phyloP scores from a whole-genome alignment of 92 coral and sea anemone genomes.

The Porites cylindrica region DNA sequence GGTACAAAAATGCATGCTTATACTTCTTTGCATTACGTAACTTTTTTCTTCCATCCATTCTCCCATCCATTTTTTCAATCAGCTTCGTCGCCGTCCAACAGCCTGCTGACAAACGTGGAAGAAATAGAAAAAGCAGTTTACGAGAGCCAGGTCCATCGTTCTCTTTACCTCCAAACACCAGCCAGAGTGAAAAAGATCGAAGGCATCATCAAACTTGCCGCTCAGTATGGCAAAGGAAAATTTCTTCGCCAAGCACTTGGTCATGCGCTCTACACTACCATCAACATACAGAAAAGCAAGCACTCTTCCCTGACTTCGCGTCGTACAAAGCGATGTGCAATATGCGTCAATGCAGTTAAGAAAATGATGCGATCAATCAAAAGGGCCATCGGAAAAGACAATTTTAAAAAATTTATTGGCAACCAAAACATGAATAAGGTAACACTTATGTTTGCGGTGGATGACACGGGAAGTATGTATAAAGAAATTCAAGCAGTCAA shows the following conservation, averaged over 20 bases:
- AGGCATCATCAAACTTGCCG: constrained; percentile 51
- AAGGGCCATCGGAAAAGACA: constrained; percentile 9
- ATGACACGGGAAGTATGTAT: constrained; percentile 66
- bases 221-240: constrained; percentile 34
- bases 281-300: constrained; percentile 22
- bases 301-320: constrained; percentile 1
- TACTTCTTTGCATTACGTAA: background rate
- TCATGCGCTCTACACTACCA: constrained; percentile 48
- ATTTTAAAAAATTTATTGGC: constrained; percentile 34
- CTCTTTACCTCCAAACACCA: constrained; percentile 24
- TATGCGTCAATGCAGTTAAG: constrained; percentile 17
- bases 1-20: too few species aligned
- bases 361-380: constrained; percentile 29
- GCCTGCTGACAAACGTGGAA: constrained; percentile 56
- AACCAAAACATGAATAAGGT: background rate
- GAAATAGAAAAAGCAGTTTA: constrained; percentile 68
- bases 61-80: background rate
- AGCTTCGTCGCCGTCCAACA: constrained; percentile 52
- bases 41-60: background rate
- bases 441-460: constrained; percentile 59
- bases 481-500: constrained; percentile 62
- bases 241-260: constrained; percentile 72
- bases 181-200: constrained; percentile 20
- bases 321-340: constrained; percentile 27
- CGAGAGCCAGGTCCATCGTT: constrained; percentile 43